A percentile compares a stretch with the other conserved stretches of the same genome.
Evolutionary conservation across 2,113 vertebrate genomes (phyloP).

Genomic region (Cynoglossus semilaevis): DNA sequence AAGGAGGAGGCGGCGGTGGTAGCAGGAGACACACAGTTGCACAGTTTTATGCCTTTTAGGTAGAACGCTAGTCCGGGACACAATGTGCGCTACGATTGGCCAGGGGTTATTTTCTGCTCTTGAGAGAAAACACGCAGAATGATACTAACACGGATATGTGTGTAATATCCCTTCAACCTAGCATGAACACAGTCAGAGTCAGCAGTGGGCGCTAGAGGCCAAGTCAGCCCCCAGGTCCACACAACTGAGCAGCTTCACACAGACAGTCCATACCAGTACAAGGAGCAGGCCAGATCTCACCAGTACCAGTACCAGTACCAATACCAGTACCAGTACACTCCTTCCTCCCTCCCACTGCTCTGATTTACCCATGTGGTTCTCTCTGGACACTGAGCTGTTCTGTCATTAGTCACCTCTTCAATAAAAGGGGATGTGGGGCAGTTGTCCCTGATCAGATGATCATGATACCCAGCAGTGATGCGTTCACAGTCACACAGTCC

Average conservation of each 20-base stretch:
- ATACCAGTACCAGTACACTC: too few species aligned
- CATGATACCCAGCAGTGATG: constrained; percentile 40
- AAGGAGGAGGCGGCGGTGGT: background rate
- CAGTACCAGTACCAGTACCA: too few species aligned
- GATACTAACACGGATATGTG: constrained; percentile 8
- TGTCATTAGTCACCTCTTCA: constrained; percentile 75
- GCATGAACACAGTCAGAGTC: too few species aligned
- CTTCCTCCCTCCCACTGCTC: constrained; percentile 61
- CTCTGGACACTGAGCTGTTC: constrained; percentile 75
- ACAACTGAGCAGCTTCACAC: too few species aligned
- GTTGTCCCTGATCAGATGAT: constrained; percentile 60
- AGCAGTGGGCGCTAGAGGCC: too few species aligned
- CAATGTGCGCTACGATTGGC: constrained; percentile 16
- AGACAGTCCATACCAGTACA: too few species aligned
- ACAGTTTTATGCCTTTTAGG: constrained; percentile 32
- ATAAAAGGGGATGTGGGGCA: constrained; percentile 51
- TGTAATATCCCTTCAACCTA: too few species aligned
- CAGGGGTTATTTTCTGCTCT: constrained; percentile 35
- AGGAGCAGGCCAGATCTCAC: too few species aligned
- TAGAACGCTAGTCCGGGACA: constrained; percentile 13
- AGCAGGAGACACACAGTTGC: constrained; percentile 16
- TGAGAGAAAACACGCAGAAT: background rate
- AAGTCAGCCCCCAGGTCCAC: too few species aligned
- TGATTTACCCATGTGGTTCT: constrained; percentile 74
- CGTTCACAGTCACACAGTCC: constrained; percentile 32